Evolutionary conservation across 2,113 vertebrate species (phyloP), one percentile per base, ranked within the genome.

Genomic region (Maylandia zebra): DNA sequence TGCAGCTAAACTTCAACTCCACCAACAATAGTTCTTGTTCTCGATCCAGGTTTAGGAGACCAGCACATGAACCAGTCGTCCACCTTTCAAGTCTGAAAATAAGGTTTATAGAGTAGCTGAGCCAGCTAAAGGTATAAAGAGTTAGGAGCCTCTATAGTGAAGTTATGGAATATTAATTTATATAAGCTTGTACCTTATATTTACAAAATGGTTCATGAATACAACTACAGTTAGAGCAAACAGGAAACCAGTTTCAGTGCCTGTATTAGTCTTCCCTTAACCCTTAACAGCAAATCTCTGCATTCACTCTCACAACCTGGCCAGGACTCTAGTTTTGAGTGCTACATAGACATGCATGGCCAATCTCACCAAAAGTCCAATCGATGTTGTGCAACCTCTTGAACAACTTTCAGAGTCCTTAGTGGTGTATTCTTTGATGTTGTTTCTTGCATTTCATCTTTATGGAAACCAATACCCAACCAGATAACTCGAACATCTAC

Each of bases 271-370:
- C 17, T 4, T 57, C 38, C 27, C 43, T 43, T 32, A 80, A 64
- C 32, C 81, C 52, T 86, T 76, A 83, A 78, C 52, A 69, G 61
- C 45, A 85, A 85, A 83, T 43, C 61, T 84, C 82, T 86, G 56
- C 32, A 88, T 57, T 86, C 24, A 19, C 52, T 85, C 43, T 83
- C 66, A 41, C 19, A 22, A 24, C n/a, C 36, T 41, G 64, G 7
- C 64, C n/a, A 30, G 45, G 32, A 87, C 64, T 83, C 30, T 30
- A 69, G 34, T 14, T 38, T 53, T 76, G 81, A 90, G 71, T 45
- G 61, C 85, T 86, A 78, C 52, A 55, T 91, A 64, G 90, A 91
- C 89, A 86, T 76, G 69, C 90, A 85, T 69, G 81, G 48, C 11
- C 30, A 61, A 48, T 50, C 30, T 86, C 85, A 78, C 82, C 24